Percentiles rank a stretch among this genome's conserved stretches.
phyloP scores from a whole-genome alignment of 2,888 invertebrate species.

The Rhagium mordax region DNA sequence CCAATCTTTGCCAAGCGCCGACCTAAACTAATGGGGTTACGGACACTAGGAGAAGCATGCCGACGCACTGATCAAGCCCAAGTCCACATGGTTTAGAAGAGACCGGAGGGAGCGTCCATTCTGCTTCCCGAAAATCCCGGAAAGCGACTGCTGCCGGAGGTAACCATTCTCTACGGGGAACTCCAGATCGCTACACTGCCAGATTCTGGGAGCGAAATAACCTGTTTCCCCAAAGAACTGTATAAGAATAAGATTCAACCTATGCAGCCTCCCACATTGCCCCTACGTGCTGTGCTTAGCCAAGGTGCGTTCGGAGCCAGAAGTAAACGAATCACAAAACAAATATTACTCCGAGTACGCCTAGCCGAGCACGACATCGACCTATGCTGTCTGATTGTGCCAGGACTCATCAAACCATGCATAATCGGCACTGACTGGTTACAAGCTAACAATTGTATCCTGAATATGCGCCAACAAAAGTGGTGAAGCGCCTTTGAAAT shows the following conservation, averaged over 20 bases:
- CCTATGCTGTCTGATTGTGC: no score
- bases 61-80: not conserved
- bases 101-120: not conserved
- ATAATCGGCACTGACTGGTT: conserved; percentile 32
- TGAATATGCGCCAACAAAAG: not conserved
- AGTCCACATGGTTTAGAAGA: not conserved
- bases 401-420: conserved; percentile 5
- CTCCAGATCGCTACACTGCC: not conserved
- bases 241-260: not conserved
- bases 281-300: conserved; percentile 17
- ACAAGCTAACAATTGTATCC: not conserved
- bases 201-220: conserved; percentile 32
- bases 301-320: conserved; percentile 28
- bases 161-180: not conserved
- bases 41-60: not conserved
- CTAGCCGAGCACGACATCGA: no score
- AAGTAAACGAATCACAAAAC: conserved; percentile 24
- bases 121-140: not conserved
- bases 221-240: conserved; percentile 25
- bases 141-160: not conserved
- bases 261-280: conserved; percentile 10
- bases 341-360: no score
- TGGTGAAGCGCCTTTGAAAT: no score
- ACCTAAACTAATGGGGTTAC: not conserved
- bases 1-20: not conserved